Conservation (phyloP, 2,797 vertebrate genomes). For the Kryptolebias ocellatus region DNA sequence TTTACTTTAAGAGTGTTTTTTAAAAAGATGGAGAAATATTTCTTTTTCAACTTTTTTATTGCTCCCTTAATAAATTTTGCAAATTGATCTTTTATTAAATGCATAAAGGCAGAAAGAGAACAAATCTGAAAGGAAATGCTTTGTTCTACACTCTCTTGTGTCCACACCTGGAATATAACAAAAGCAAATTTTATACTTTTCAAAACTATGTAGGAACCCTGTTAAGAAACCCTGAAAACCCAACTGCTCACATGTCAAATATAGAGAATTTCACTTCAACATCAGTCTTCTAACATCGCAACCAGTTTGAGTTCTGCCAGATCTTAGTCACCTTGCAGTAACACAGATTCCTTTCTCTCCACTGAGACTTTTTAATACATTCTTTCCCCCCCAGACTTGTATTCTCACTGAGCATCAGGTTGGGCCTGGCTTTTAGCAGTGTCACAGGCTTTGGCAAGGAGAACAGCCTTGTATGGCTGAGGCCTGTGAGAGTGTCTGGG, state of each 20-base stretch:
- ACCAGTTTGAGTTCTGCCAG: not conserved
- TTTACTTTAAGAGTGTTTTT: no score
- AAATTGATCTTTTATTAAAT: no score
- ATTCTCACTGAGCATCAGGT: conserved; percentile 46
- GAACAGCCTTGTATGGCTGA: conserved; percentile 37
- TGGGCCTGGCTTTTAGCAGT: conserved; percentile 64
- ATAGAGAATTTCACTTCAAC: not conserved
- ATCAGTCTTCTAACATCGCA: not conserved
- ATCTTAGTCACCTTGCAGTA: not conserved
- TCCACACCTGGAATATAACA: no score
- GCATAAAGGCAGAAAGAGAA: no score
- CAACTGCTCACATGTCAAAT: not conserved
- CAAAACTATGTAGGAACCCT: no score
- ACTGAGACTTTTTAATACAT: conserved; percentile 7
- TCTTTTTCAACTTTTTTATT: no score
- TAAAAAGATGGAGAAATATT: no score
- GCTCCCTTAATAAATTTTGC: no score
- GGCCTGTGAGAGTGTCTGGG: conserved; percentile 27
- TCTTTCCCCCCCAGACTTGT: conserved; percentile 6
- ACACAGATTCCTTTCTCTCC: conserved; percentile 19
- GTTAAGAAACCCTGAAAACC: no score
- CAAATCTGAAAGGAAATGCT: no score
- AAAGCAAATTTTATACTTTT: no score
- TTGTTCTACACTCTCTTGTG: no score
- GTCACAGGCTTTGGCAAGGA: conserved; percentile 45